Evolutionary conservation across 35 echinoderm and acorn worm genomes (phyloP).

Genomic region (Stichopus chloronotus): DNA sequence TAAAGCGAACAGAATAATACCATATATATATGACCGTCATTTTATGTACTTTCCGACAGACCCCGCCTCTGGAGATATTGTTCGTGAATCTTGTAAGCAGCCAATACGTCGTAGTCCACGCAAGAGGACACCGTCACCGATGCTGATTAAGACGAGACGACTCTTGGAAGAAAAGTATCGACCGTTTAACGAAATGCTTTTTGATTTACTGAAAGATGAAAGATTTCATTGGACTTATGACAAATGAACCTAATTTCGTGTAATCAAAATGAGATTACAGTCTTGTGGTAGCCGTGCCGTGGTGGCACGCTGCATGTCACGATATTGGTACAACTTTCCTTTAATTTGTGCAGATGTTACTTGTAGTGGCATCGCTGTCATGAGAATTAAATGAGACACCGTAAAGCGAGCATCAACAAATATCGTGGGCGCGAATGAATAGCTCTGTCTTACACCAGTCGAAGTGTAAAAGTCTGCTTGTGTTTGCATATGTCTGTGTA

Average conservation of each 20-base stretch:
- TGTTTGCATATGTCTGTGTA: too few relatives aligned
- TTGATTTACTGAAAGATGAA: slow-evolving; percentile 30
- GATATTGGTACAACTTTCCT: too few relatives aligned
- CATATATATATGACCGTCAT: neutral
- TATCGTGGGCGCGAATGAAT: too few relatives aligned
- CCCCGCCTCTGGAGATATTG: neutral
- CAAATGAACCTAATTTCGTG: neutral
- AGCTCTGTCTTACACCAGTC: too few relatives aligned
- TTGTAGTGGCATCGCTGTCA: too few relatives aligned
- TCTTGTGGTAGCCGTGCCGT: too few relatives aligned
- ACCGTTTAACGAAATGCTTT: slow-evolving; percentile 28
- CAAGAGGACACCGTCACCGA: neutral
- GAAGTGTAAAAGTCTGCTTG: too few relatives aligned
- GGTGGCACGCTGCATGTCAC: too few relatives aligned
- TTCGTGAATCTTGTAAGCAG: slow-evolving; percentile 24
- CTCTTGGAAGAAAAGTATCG: slow-evolving; percentile 26
- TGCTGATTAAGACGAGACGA: neutral
- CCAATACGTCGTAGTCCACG: neutral
- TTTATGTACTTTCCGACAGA: neutral
- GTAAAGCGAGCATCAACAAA: too few relatives aligned
- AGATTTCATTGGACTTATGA: slow-evolving; percentile 36
- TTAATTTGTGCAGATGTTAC: too few relatives aligned
- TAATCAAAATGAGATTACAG: too few relatives aligned
- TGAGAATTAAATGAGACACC: too few relatives aligned
- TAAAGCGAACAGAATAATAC: neutral